These are phyloP conservation scores for Mesocentrotus franciscanus DNA, from an alignment of 53 echinoderm and acorn worm species.

Conservation along the genomic window DNA sequence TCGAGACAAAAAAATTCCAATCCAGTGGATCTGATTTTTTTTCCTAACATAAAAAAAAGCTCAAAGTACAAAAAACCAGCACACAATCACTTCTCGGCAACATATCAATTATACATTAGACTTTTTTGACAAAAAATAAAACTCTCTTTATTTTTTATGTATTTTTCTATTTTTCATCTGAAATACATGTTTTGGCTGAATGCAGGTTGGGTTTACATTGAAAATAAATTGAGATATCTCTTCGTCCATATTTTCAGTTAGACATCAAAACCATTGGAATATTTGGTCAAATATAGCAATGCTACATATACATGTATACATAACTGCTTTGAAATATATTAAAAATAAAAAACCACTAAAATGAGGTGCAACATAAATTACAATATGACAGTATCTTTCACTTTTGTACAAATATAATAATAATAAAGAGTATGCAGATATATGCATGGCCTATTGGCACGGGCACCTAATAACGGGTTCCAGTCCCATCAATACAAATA, in stretches of 20 bases:
- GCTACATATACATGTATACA: constrained; percentile 64
- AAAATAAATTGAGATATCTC: constrained; percentile 59
- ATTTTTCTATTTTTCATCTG: constrained; percentile 51
- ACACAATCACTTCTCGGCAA: constrained; percentile 69
- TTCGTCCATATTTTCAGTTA: constrained; percentile 64
- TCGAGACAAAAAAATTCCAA: constrained; percentile 51
- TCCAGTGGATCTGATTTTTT: constrained; percentile 56
- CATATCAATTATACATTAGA: constrained; percentile 60
- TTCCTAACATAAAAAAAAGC: constrained; percentile 40
- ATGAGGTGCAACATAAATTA: constrained; percentile 55
- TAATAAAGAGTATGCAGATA: constrained; percentile 66
- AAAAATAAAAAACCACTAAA: constrained; percentile 63
- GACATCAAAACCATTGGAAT: constrained; percentile 63
- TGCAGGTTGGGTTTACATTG: constrained; percentile 65
- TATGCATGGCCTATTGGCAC: constrained; percentile 62
- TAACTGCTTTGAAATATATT: constrained; percentile 69
- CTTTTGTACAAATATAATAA: constrained; percentile 68
- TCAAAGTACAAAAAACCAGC: constrained; percentile 69
- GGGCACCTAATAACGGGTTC: constrained; percentile 66
- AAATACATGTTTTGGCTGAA: constrained; percentile 69
- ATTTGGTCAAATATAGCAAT: constrained; percentile 68
- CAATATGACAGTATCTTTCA: constrained; percentile 62
- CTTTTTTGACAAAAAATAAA: constrained; percentile 70
- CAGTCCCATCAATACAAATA: constrained; percentile 57
- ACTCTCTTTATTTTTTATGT: constrained; percentile 28